phyloP scores from a whole-genome alignment of 2,113 vertebrate genomes.

The Dasypus novemcinctus region DNA sequence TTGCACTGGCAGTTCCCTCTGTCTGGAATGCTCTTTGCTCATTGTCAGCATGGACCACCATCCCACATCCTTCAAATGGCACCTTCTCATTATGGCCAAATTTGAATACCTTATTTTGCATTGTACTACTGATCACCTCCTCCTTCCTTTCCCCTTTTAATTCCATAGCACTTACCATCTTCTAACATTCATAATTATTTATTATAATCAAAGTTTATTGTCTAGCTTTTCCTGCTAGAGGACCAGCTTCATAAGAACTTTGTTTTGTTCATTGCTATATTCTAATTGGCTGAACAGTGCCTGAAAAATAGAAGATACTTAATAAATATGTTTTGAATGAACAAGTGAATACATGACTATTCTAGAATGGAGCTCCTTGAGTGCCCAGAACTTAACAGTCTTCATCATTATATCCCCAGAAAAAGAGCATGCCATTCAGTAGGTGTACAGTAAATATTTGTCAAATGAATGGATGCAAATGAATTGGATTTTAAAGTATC shows the following conservation, averaged over 20 bases:
- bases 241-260: not conserved
- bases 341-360: not conserved
- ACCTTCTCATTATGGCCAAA: not conserved
- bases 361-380: not conserved
- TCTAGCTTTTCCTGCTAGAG: not conserved
- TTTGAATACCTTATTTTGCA: not conserved
- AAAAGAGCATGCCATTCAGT: not conserved
- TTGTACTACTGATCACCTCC: not conserved
- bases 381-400: not conserved
- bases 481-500: not conserved
- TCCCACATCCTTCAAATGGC: not conserved
- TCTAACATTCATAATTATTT: not conserved
- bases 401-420: not conserved
- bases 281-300: not conserved
- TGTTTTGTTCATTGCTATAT: not conserved
- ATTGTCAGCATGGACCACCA: not conserved
- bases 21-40: not conserved
- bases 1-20: not conserved
- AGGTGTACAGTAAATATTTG: not conserved
- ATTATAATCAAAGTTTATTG: not conserved
- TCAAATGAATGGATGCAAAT: not conserved
- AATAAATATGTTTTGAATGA: not conserved
- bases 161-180: not conserved
- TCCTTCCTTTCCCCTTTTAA: not conserved
- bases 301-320: not conserved